Evolutionary conservation across 2,888 invertebrate genomes (phyloP).

Genomic region (Dryococelus australis): DNA sequence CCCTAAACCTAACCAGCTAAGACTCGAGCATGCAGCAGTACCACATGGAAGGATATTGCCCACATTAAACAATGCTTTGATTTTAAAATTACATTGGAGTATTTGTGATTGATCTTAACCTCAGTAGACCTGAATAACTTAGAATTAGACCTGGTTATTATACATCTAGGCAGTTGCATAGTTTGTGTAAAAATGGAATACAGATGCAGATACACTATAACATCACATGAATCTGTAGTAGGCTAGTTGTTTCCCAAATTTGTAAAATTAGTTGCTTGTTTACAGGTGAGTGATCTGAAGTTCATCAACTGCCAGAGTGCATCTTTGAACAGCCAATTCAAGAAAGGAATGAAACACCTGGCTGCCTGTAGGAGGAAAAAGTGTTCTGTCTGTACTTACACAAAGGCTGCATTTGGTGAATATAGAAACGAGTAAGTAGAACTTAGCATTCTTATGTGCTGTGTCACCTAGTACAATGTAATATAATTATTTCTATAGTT

Average conservation of each 20-base stretch:
- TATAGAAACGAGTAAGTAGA: conserved; percentile 61
- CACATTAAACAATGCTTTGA: no score
- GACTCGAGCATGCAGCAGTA: no score
- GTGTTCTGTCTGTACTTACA: conserved; percentile 68
- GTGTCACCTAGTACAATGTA: not conserved
- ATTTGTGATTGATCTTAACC: no score
- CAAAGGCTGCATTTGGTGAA: conserved; percentile 65
- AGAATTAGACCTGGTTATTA: no score
- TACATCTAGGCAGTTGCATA: no score
- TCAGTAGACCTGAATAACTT: no score
- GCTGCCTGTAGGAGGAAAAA: conserved; percentile 64
- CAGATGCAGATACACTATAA: no score
- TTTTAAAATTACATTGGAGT: no score
- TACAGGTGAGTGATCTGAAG: conserved; percentile 58
- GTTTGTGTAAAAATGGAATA: no score
- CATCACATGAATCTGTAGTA: not conserved
- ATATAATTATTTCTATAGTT: not conserved
- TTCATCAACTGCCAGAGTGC: conserved; percentile 62
- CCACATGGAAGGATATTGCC: no score
- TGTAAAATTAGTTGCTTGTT: not conserved
- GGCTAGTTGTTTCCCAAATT: not conserved
- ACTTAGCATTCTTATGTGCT: not conserved
- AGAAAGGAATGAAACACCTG: conserved; percentile 64
- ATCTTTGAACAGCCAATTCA: conserved; percentile 61
- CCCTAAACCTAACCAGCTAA: no score